phyloP scores from a whole-genome alignment of 2,113 vertebrate genomes.

The Aegithalos caudatus region DNA sequence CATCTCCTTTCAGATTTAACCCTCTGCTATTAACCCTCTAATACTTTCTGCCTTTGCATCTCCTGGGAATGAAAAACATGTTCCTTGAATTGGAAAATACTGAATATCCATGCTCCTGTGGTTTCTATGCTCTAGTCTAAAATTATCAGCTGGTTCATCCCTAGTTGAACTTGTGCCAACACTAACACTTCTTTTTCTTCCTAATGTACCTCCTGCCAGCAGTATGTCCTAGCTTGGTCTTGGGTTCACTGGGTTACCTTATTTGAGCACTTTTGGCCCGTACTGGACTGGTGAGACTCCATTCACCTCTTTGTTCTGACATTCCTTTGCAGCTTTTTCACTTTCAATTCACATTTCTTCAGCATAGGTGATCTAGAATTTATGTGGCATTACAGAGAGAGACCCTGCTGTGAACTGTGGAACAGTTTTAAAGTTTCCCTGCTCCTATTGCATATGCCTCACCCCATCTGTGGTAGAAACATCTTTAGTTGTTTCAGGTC shows the following conservation, averaged over 20 bases:
- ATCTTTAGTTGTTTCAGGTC: neutral
- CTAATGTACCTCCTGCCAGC: neutral
- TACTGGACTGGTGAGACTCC: neutral
- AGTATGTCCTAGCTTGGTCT: neutral
- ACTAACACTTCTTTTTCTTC: neutral
- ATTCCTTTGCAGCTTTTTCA: neutral
- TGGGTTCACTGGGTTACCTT: fast-evolving
- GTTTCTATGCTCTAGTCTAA: neutral
- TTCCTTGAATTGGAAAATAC: neutral
- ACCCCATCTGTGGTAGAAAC: neutral
- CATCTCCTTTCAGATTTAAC: neutral
- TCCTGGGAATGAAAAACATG: neutral
- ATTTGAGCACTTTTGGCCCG: neutral
- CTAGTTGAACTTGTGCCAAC: neutral
- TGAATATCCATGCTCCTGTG: neutral
- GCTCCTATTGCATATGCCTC: neutral
- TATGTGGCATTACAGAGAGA: neutral
- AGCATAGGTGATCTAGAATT: neutral
- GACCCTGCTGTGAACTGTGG: neutral
- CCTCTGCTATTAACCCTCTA: neutral
- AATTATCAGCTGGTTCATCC: neutral
- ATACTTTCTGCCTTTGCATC: neutral
- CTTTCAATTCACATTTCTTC: neutral
- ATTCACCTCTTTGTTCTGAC: neutral
- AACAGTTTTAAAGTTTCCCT: neutral